Base-by-base conservation (phyloP, 2,888 invertebrate species). In the Lasioglossum oenotherae region DNA sequence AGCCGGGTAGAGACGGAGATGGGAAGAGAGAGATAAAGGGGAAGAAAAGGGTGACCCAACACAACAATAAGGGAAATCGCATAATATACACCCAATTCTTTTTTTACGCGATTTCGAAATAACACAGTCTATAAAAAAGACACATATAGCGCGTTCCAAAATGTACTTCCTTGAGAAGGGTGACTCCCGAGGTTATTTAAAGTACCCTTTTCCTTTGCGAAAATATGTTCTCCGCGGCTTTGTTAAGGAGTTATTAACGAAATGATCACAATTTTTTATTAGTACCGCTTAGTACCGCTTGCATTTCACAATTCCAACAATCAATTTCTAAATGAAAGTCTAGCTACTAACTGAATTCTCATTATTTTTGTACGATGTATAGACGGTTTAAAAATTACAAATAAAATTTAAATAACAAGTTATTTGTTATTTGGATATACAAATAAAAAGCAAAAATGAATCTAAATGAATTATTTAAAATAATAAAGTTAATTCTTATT, bases 1-100 rank as follows among this genome's bases (percentile, higher is more conserved):
- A 35, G 35, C 16, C 6, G 16, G 6, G 8, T 19, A 35, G 35
- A 4, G 12, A 10, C 23, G 4, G 1, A 67, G 35, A 69, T 23
- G n/a, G 4, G 12, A 38, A 19, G 38, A 23, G 38, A 23, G 38
- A 10, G 35, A 23, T 10, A 10, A 4, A n/a, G 31, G 31, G 19
- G 31, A 16, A 16, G 31, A 35, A 19, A 46, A n/a, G 31, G 35
- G 64, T 31, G 19, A 44, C 16, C 46, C 23, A 19, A 31, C 2
- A 41, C 31, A 41, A 60, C 57, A 60, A 41, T 38, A 74, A 85
- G 72, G 41, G n/a, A 64, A 84, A 84, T 83, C 77, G 53, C 46
- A 57, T n/a, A 12, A n/a, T 57, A n/a, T 57, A 57, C 57, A 57
- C 2, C n/a, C n/a, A 12, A 57, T n/a, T 57, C 57, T n/a, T 23